phyloP scores from a whole-genome alignment of 1,140 invertebrate species.

The Cydia splendana region DNA sequence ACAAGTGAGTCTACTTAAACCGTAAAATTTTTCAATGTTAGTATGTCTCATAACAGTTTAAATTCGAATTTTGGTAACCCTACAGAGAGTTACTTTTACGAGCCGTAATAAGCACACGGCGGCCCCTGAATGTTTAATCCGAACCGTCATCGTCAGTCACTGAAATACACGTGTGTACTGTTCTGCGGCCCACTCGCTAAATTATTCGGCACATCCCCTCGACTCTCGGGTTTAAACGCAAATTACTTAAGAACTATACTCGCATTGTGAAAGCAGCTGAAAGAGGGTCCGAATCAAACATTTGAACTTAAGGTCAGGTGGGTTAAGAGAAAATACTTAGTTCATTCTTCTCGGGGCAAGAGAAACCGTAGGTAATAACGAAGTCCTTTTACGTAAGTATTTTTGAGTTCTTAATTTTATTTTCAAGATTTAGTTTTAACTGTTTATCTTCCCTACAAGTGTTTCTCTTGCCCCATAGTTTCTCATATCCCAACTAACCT shows the following conservation, averaged over 20 bases:
- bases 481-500: too few relatives aligned
- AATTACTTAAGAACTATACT: background rate
- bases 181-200: background rate
- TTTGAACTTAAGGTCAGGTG: background rate
- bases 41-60: too few relatives aligned
- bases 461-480: too few relatives aligned
- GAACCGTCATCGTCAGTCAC: background rate
- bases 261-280: background rate
- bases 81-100: background rate
- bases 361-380: too few relatives aligned
- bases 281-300: background rate
- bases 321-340: too few relatives aligned
- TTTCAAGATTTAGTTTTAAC: too few relatives aligned
- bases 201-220: conserved; percentile 1
- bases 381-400: too few relatives aligned
- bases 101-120: background rate
- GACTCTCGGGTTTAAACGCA: conserved; percentile 10
- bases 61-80: background rate
- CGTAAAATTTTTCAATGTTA: too few relatives aligned
- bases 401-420: too few relatives aligned
- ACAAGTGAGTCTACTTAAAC: too few relatives aligned
- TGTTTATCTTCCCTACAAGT: too few relatives aligned
- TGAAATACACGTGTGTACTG: background rate
- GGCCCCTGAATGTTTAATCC: background rate
- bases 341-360: too few relatives aligned